Base-by-base conservation (phyloP, 2,888 invertebrate genomes). In the Lottia gigantea region DNA sequence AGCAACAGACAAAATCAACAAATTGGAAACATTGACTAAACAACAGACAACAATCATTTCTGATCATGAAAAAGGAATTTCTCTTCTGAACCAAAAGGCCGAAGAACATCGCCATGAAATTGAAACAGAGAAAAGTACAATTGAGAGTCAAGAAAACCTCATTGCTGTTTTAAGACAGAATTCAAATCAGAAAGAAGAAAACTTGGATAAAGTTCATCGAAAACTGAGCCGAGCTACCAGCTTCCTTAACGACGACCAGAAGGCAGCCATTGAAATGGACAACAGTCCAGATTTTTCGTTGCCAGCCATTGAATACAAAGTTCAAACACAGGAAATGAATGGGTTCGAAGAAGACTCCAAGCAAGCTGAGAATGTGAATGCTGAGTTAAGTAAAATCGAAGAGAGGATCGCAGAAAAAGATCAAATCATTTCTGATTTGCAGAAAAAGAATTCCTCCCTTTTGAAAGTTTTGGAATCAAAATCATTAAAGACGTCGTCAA, bases 391-490 rank as follows among this genome's bases (percentile, higher is more conserved):
- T 62, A 74, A 79, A 26, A 71, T 87, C 16, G 77, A 79, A 68
- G 75, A 69, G 16, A 77, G 81, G 16, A 71, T 87, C 7, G 68
- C 71, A 31, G 83, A 85, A 68, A 87, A 87, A 73, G 87, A 87
- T 71, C 72, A 77, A 40, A 79, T 86, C 23, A 84, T 88, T 26
- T 67, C 75, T 16, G 85, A 86, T 49, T 72, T 88, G 61, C 85
- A 85, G 71, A 80, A 72, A 65, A 87, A 82, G 69, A 87, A 86
- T 74, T 65, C 80, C 1, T 82, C 84, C 7, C 68, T 88, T 40
- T 72, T 87, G 25, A 82, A 83, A 69, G 81, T 87, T 78, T 73
- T 87, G 49, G 86, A 87, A 64, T 80, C 82, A 16, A 80, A 81
- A 49, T 80, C 83, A 11, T 62, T 81, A 40, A 73, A 77, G 6